These are phyloP conservation scores for Odontamblyopus rebecca DNA, from an alignment of 2,797 vertebrate genomes.

Conservation along the genomic window DNA sequence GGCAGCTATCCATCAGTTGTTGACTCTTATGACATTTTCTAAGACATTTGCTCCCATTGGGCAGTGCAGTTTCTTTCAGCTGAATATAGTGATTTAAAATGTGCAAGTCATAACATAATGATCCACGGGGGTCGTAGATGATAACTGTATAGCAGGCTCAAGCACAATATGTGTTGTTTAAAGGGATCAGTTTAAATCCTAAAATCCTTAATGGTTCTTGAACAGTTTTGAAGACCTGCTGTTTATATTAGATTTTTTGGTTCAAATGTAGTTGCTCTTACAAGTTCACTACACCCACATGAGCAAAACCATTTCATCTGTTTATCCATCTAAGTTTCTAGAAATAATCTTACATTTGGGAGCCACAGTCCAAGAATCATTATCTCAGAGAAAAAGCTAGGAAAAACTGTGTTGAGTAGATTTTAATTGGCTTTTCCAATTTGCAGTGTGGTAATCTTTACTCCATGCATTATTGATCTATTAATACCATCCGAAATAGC, in stretches of 20 bases:
- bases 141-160: no score
- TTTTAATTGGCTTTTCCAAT: slow-evolving; percentile 55
- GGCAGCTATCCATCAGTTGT: no score
- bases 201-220: not conserved
- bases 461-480: slow-evolving; percentile 63
- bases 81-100: no score
- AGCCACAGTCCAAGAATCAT: not conserved
- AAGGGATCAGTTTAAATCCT: no score
- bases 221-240: not conserved
- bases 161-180: no score
- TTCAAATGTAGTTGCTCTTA: not conserved
- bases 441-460: slow-evolving; percentile 47
- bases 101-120: no score
- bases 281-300: slow-evolving; percentile 1
- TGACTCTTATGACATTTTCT: no score
- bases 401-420: slow-evolving; percentile 34
- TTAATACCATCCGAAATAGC: slow-evolving; percentile 55
- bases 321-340: not conserved
- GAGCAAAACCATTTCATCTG: not conserved
- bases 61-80: no score
- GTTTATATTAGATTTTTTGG: not conserved
- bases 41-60: no score
- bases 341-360: not conserved
- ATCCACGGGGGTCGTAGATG: no score
- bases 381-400: slow-evolving; percentile 5